Evolutionary conservation across 2,113 vertebrate species (phyloP).

Genomic region (Lycaon pictus): DNA sequence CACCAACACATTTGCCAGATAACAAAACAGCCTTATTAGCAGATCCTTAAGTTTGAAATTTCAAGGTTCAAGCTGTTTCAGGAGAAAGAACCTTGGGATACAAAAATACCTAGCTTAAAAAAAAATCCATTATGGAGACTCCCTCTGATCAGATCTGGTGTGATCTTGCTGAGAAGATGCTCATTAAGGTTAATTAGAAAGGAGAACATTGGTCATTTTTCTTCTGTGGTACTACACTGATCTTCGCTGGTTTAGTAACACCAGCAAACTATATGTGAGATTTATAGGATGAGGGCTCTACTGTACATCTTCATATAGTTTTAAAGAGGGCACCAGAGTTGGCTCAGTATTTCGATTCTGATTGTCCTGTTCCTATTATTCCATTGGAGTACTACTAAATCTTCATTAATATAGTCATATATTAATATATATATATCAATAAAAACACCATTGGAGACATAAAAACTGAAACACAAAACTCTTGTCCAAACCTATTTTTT

Average conservation of each 20-base stretch:
- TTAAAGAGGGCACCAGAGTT: neutral
- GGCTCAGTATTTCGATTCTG: neutral
- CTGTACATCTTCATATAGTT: neutral
- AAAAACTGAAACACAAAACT: constrained; percentile 44
- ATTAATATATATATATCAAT: neutral
- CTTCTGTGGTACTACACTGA: constrained; percentile 4
- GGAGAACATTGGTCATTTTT: constrained; percentile 56
- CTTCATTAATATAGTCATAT: neutral
- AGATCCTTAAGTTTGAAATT: constrained; percentile 80
- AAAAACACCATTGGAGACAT: constrained; percentile 29
- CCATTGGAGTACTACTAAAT: neutral
- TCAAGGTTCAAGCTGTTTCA: constrained; percentile 81
- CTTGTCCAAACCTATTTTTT: constrained; percentile 33
- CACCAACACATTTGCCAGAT: constrained; percentile 86
- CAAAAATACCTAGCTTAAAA: constrained; percentile 57
- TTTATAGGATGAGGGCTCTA: neutral
- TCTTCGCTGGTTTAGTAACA: neutral
- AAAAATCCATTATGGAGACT: constrained; percentile 59
- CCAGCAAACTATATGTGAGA: neutral
- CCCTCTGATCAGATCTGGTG: constrained; percentile 55
- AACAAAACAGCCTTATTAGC: constrained; percentile 81
- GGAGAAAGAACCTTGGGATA: constrained; percentile 81
- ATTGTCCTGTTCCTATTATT: neutral
- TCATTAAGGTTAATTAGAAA: constrained; percentile 33
- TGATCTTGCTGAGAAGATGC: constrained; percentile 46